Base-by-base conservation (phyloP, 1,140 invertebrate species). In the Drosophila malerkotliana region DNA sequence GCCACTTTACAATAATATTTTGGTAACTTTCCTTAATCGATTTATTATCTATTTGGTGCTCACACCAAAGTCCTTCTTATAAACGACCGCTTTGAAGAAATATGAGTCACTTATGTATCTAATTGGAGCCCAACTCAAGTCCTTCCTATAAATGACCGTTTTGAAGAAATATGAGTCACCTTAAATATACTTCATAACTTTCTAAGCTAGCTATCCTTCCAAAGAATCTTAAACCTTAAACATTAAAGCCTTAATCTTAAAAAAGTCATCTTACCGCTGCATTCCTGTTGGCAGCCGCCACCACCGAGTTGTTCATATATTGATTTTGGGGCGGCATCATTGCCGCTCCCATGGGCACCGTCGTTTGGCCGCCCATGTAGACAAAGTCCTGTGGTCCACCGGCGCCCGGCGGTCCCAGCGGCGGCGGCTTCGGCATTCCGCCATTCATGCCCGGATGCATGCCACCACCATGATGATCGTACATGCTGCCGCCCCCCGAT, bases 301-400 rank as follows among this genome's bases (percentile, higher is more conserved):
- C 87, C n/a, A 76, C 88, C 24, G 90, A 90, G 55, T 80, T 91
- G 55, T 90, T 91, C 90, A 91, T 90, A 45, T 88, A 91, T 58
- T 90, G 90, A 76, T 90, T 91, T 58, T 91, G 90, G 41, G 77
- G 90, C 52, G 90, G 87, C 87, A 91, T 85, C 72, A 91, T 75
- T 5, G 84, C 84, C 24, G 82, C 77, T 6, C 80, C 81, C 62
- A 89, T 84, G 26, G 80, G 85, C n/a, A 82, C 80, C 2, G 77
- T 79, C 1, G 76, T 85, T 55, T 90, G 89, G 0, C 90, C 87
- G 12, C 90, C 87, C 76, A 91, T 80, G 56, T 91, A 91, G 15
- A 91, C 90, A 26, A 79, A 83, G 48, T 91, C 90, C 47, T 81
- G 90, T 3, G 89, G 83, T 56, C 88, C 87, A 34, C 79, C 79